Percentiles rank a stretch among this genome's conserved stretches.
These are phyloP conservation scores for Ctenomys sociabilis DNA, from an alignment of 2,113 vertebrate species.

Conservation along the genomic window DNA sequence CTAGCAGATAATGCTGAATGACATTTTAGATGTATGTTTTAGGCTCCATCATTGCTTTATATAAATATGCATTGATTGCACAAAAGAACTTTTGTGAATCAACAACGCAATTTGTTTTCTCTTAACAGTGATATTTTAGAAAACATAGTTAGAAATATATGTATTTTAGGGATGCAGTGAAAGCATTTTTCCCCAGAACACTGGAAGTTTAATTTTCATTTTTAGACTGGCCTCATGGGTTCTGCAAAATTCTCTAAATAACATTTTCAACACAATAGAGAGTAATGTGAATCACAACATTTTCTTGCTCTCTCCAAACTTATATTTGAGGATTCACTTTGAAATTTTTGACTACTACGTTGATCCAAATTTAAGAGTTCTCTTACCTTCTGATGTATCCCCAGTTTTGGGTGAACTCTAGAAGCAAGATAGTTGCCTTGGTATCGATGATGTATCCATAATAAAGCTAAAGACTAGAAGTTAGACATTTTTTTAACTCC, in stretches of 20 bases:
- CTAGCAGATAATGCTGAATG: slow-evolving; percentile 34
- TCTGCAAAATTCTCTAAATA: slow-evolving; percentile 70
- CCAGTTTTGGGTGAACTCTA: slow-evolving; percentile 44
- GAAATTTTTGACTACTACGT: slow-evolving; percentile 59
- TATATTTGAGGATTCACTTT: slow-evolving; percentile 46
- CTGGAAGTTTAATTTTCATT: slow-evolving; percentile 64
- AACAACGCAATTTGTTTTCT: slow-evolving; percentile 58
- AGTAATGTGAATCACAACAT: slow-evolving; percentile 72
- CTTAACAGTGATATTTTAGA: slow-evolving; percentile 68
- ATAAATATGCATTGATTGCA: slow-evolving; percentile 37
- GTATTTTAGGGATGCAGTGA: slow-evolving; percentile 65
- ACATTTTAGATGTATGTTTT: slow-evolving; percentile 54
- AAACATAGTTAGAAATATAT: slow-evolving; percentile 69
- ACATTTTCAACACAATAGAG: slow-evolving; percentile 72
- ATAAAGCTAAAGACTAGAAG: background rate
- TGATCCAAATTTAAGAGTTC: slow-evolving; percentile 64
- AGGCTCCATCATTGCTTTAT: slow-evolving; percentile 39
- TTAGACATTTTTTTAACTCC: background rate
- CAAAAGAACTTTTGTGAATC: slow-evolving; percentile 57
- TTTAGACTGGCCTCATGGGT: slow-evolving; percentile 65
- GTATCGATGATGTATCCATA: background rate
- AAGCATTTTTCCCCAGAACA: slow-evolving; percentile 63
- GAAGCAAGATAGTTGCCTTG: background rate
- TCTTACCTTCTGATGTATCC: slow-evolving; percentile 40
- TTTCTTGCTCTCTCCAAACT: slow-evolving; percentile 57